Evolutionary conservation across 2,888 invertebrate species (phyloP).

Genomic region (Dasypolia templi): DNA sequence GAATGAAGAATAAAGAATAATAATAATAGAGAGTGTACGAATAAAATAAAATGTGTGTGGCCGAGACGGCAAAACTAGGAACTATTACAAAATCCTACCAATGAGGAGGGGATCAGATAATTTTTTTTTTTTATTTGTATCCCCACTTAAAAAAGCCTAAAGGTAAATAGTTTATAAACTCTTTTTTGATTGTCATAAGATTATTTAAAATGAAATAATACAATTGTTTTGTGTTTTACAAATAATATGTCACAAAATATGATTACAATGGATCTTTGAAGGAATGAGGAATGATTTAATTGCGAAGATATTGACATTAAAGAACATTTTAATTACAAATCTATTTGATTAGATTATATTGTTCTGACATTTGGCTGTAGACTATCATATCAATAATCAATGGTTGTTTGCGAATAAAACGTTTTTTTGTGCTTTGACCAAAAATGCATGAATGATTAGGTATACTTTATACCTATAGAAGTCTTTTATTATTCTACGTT

Average conservation of each 20-base stretch:
- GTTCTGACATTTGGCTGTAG: not conserved
- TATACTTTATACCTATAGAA: not conserved
- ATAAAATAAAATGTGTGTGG: not conserved
- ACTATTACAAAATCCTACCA: too few relatives aligned
- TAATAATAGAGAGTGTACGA: not conserved
- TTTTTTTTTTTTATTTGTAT: not conserved
- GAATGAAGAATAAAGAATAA: not conserved
- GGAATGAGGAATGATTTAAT: not conserved
- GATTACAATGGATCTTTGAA: not conserved
- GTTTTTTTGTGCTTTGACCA: not conserved
- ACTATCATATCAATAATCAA: not conserved
- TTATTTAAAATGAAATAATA: not conserved
- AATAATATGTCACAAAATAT: not conserved
- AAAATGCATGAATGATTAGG: not conserved
- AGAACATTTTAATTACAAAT: not conserved
- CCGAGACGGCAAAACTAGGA: not conserved
- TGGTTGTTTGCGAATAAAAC: not conserved
- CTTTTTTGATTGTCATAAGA: not conserved
- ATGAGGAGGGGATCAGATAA: too few relatives aligned
- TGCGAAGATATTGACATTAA: too few relatives aligned
- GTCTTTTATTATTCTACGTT: not conserved
- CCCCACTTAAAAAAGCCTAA: not conserved
- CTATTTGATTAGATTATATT: not conserved
- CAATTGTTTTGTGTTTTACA: not conserved
- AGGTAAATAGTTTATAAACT: not conserved